These are phyloP conservation scores for Protobothrops mucrosquamatus DNA, from an alignment of 2,113 vertebrate species.

Conservation along the genomic window DNA sequence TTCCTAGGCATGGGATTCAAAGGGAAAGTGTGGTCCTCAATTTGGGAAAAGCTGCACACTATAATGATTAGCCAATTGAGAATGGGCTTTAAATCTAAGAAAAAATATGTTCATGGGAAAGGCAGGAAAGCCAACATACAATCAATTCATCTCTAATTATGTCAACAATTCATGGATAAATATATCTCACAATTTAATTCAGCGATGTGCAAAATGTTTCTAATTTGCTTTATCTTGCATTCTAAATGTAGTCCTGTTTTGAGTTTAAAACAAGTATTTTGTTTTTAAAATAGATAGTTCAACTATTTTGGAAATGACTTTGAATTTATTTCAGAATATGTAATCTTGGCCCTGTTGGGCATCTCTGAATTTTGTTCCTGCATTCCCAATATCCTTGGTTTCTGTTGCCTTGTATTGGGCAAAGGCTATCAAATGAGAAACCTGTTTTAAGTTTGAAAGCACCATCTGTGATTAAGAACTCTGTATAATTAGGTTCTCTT, in stretches of 20 bases:
- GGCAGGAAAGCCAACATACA: conserved; percentile 35
- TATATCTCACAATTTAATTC: neutral
- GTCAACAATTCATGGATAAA: neutral
- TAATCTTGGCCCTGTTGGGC: neutral
- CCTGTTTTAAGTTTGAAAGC: neutral
- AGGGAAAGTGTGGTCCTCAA: neutral
- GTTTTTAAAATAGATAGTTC: neutral
- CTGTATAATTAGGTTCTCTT: neutral
- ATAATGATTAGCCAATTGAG: neutral
- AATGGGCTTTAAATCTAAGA: conserved; percentile 38
- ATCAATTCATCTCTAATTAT: neutral
- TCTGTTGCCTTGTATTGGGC: neutral
- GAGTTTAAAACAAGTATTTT: neutral
- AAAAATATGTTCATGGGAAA: conserved; percentile 32
- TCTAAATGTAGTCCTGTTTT: neutral
- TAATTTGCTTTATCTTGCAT: neutral
- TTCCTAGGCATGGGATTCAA: neutral
- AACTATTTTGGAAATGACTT: neutral
- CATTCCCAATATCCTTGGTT: neutral
- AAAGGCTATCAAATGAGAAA: neutral
- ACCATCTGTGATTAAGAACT: neutral
- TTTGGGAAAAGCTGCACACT: neutral
- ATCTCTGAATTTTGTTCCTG: neutral
- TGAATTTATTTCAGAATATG: neutral
- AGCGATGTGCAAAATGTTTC: neutral